Evolutionary conservation across 1,140 invertebrate genomes (phyloP).

Genomic region (Penaeus japonicus): DNA sequence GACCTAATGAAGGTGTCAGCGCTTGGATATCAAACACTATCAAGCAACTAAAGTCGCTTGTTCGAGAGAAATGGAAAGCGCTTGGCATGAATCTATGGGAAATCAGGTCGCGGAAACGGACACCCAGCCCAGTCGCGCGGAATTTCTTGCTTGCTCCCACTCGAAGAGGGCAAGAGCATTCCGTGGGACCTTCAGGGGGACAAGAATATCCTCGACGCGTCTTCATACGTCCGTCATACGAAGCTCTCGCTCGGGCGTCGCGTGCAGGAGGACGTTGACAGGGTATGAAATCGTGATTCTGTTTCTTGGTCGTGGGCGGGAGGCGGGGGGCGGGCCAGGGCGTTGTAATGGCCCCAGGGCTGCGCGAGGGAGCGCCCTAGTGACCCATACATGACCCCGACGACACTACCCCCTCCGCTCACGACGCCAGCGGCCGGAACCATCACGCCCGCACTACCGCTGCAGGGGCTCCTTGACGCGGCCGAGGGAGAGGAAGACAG

Average conservation of each 20-base stretch:
- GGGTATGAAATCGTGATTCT: slow-evolving; percentile 24
- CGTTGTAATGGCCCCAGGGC: slow-evolving; percentile 26
- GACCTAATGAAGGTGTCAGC: no score
- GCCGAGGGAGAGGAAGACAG: slow-evolving; percentile 14
- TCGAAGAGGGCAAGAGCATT: background rate
- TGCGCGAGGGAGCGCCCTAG: background rate
- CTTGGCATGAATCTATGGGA: no score
- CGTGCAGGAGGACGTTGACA: slow-evolving; percentile 7
- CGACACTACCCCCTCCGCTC: background rate
- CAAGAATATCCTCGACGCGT: background rate
- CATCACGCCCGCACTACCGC: slow-evolving; percentile 10
- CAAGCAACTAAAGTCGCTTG: no score
- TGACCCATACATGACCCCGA: slow-evolving; percentile 21
- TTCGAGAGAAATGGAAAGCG: no score
- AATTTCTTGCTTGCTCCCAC: no score
- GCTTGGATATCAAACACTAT: no score
- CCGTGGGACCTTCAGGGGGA: background rate
- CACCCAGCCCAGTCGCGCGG: no score
- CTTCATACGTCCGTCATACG: background rate
- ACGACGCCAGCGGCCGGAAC: background rate
- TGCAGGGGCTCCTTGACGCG: background rate
- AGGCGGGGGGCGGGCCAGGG: background rate
- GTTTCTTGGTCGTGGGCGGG: slow-evolving; percentile 12
- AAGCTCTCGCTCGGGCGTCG: slow-evolving; percentile 37
- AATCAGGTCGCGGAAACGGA: no score